phyloP scores from a whole-genome alignment of 2,113 vertebrate species.

The Sylvia atricapilla region DNA sequence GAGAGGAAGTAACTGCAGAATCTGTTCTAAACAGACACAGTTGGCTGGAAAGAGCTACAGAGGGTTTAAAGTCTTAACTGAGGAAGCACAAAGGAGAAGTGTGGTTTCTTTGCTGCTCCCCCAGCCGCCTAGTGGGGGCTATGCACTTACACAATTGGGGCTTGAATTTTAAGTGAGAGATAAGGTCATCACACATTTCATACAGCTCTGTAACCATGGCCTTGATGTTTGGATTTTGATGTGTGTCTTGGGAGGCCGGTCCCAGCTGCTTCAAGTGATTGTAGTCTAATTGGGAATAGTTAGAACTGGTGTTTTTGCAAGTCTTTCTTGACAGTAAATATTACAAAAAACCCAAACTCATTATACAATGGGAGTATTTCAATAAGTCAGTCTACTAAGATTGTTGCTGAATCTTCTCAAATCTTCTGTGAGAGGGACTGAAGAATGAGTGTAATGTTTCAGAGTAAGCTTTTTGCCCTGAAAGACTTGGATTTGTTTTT shows the following conservation, averaged over 20 bases:
- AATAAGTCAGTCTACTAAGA: not conserved
- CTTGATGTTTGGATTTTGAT: not conserved
- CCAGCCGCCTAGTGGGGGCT: not conserved
- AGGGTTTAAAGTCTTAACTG: slow-evolving; percentile 5
- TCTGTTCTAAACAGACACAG: not conserved
- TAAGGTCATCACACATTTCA: not conserved
- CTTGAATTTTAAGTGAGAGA: not conserved
- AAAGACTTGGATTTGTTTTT: not conserved
- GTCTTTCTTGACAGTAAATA: not conserved
- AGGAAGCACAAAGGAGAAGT: not conserved
- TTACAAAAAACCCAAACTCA: fast-evolving
- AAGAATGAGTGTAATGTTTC: not conserved
- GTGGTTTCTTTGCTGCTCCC: not conserved
- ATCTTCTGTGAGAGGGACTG: not conserved
- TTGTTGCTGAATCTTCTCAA: not conserved
- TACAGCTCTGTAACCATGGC: not conserved
- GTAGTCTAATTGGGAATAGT: not conserved
- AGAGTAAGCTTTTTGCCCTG: not conserved
- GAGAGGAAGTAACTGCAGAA: slow-evolving; percentile 24
- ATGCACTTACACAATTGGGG: not conserved
- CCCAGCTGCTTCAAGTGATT: not conserved
- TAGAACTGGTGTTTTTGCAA: not conserved
- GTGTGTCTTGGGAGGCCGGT: not conserved
- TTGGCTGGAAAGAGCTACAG: not conserved
- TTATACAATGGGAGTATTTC: not conserved